A percentile compares a stretch with the other conserved stretches of the same genome.
Conservation (phyloP, 2,113 vertebrate genomes). For the Callocephalon fimbriatum region DNA sequence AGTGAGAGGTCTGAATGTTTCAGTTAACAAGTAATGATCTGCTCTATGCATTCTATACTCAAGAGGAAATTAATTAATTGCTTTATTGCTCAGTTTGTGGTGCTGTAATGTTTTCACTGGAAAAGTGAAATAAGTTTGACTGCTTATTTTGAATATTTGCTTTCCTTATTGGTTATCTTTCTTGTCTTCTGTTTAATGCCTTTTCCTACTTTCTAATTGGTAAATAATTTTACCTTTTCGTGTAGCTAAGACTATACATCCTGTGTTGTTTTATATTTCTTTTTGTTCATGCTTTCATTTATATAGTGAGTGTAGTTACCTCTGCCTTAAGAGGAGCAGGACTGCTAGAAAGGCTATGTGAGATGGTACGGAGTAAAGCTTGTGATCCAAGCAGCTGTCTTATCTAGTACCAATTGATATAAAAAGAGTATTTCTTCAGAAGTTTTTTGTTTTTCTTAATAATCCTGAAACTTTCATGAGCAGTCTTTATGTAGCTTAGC, state of each 20-base stretch:
- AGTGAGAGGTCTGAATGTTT: background rate
- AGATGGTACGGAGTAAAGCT: background rate
- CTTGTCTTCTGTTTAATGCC: background rate
- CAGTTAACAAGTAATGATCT: background rate
- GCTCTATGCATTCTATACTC: background rate
- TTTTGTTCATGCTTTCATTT: background rate
- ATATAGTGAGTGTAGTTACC: background rate
- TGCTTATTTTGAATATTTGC: background rate
- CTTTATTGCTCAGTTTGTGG: background rate
- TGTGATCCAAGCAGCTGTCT: background rate
- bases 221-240: background rate
- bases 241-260: background rate
- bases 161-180: background rate
- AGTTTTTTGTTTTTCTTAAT: background rate
- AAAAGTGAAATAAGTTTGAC: background rate
- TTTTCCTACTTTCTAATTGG: background rate
- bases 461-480: background rate
- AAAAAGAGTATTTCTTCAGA: background rate
- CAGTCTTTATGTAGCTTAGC: background rate
- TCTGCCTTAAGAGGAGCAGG: background rate
- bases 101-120: background rate
- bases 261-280: background rate
- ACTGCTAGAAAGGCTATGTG: background rate
- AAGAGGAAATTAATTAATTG: background rate
- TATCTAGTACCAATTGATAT: background rate